phyloP scores from a whole-genome alignment of 2,797 vertebrate genomes.

The Vultur gryphus region DNA sequence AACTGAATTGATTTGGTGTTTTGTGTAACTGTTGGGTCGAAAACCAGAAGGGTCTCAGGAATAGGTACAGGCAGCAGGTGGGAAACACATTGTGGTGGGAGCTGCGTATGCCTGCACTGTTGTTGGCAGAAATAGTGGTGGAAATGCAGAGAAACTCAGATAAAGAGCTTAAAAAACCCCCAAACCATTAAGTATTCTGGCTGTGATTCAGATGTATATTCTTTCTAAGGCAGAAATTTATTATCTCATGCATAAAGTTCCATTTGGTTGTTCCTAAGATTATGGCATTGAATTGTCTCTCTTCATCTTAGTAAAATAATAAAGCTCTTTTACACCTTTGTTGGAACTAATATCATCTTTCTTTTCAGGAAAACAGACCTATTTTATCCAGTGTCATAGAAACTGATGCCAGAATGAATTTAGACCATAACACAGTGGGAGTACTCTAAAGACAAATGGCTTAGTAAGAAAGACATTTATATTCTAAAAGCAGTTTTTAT shows the following conservation, averaged over 20 bases:
- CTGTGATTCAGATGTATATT: background rate
- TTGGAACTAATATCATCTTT: background rate
- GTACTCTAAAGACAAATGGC: constrained; percentile 9
- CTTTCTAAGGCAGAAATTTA: background rate
- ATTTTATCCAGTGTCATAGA: constrained; percentile 36
- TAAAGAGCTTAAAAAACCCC: background rate
- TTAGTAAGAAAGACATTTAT: background rate
- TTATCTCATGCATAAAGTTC: background rate
- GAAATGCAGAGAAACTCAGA: background rate
- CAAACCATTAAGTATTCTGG: background rate
- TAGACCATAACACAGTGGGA: constrained; percentile 9
- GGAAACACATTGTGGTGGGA: background rate
- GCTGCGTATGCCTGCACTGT: background rate
- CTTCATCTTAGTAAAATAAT: background rate
- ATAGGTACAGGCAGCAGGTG: background rate
- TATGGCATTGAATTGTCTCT: background rate
- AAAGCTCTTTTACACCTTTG: background rate
- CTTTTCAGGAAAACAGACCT: constrained; percentile 22
- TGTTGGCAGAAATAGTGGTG: background rate
- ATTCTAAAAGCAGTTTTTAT: background rate
- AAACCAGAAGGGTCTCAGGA: background rate
- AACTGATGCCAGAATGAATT: constrained; percentile 2
- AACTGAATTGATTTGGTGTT: background rate
- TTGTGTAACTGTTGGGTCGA: background rate
- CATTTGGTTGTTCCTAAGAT: background rate